Percentiles rank a stretch among this genome's conserved stretches.
phyloP scores from a whole-genome alignment of 92 coral and sea anemone genomes.

The Porites lobata region DNA sequence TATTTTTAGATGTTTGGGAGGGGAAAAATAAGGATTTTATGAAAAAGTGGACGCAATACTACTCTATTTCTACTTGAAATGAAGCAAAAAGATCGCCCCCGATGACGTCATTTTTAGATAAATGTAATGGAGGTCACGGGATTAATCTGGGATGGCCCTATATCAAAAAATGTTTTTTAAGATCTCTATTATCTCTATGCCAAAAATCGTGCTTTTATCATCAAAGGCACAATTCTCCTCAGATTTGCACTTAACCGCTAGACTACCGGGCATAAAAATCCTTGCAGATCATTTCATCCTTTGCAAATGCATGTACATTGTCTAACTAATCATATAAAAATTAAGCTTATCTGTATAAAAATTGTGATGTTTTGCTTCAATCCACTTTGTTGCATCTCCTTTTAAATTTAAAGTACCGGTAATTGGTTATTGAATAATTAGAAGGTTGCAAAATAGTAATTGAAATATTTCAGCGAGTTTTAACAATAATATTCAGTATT shows the following conservation, averaged over 20 bases:
- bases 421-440: too few species aligned
- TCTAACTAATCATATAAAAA: too few species aligned
- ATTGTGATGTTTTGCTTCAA: background rate
- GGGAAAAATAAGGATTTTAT: too few species aligned
- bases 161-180: conserved; percentile 13
- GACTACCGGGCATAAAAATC: conserved; percentile 10
- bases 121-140: background rate
- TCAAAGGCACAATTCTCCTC: conserved; percentile 55
- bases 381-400: too few species aligned
- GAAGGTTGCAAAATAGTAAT: too few species aligned
- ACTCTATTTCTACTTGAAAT: background rate
- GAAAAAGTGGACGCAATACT: too few species aligned
- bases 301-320: too few species aligned
- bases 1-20: too few species aligned
- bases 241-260: conserved; percentile 40
- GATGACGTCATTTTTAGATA: background rate
- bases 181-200: conserved; percentile 22
- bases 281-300: too few species aligned
- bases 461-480: too few species aligned
- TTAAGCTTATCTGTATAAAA: too few species aligned
- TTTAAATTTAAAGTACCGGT: too few species aligned
- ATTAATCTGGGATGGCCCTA: background rate
- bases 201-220: conserved; percentile 54
- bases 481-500: background rate
- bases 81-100: background rate